A percentile compares a stretch with the other conserved stretches of the same genome.
Evolutionary conservation across 2,888 invertebrate genomes (phyloP).

Genomic region (Selenia dentaria): DNA sequence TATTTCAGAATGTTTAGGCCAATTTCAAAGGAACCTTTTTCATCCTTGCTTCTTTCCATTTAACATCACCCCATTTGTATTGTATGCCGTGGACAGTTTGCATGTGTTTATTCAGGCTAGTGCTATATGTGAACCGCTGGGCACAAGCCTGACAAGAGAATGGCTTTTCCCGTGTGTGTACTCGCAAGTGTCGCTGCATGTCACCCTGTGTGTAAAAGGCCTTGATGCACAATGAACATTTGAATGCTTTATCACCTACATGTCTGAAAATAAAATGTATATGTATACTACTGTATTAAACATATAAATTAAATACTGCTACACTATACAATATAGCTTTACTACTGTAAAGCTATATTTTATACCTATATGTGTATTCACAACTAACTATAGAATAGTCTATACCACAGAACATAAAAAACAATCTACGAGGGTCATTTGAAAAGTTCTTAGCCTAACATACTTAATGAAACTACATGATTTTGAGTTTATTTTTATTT

Average conservation of each 20-base stretch:
- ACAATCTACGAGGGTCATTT: too few species aligned
- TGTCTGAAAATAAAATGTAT: constrained; percentile 55
- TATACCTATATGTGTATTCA: too few species aligned
- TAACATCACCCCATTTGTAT: constrained; percentile 68
- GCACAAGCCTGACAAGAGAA: constrained; percentile 68
- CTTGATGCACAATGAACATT: constrained; percentile 63
- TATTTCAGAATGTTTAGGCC: too few species aligned
- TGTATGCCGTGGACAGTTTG: constrained; percentile 64
- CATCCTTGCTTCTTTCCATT: constrained; percentile 39
- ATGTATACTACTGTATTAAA: neutral
- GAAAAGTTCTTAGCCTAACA: too few species aligned
- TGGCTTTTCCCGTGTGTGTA: constrained; percentile 72
- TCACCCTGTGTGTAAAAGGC: constrained; percentile 68
- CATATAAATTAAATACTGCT: too few species aligned
- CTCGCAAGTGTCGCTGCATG: constrained; percentile 62
- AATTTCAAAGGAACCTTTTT: constrained; percentile 33
- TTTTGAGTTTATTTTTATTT: too few species aligned
- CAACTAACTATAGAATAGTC: too few species aligned
- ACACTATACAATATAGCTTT: too few species aligned
- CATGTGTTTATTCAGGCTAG: constrained; percentile 78
- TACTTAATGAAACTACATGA: too few species aligned
- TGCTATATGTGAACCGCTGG: constrained; percentile 69
- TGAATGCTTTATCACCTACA: constrained; percentile 65
- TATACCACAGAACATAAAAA: too few species aligned
- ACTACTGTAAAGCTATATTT: too few species aligned